Evolutionary conservation across 2,113 vertebrate species (phyloP).

Genomic region (Centrocercus urophasianus): DNA sequence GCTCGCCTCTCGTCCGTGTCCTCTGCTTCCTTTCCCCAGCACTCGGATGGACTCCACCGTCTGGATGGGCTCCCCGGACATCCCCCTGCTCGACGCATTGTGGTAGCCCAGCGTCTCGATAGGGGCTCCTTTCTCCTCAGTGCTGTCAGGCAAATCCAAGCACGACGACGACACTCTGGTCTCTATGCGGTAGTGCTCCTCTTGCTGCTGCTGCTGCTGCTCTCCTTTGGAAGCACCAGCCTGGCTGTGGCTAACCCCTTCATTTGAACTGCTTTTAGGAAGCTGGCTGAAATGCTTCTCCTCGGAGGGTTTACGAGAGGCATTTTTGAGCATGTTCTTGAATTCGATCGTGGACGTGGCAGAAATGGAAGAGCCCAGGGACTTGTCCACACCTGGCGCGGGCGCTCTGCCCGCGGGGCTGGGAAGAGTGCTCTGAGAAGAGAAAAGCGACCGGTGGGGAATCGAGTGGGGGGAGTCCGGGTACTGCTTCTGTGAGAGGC

Average conservation of each 20-base stretch:
- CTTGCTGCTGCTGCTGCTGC: constrained; percentile 39
- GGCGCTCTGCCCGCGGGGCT: constrained; percentile 50
- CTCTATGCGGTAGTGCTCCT: constrained; percentile 92
- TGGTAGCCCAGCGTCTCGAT: constrained; percentile 90
- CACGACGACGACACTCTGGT: constrained; percentile 89
- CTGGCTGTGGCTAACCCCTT: constrained; percentile 53
- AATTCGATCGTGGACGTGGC: constrained; percentile 83
- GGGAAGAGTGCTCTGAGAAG: constrained; percentile 66
- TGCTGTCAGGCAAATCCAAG: constrained; percentile 81
- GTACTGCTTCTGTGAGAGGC: constrained; percentile 77
- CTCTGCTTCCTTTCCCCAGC: constrained; percentile 84
- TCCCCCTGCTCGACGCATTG: constrained; percentile 79
- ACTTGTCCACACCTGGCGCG: constrained; percentile 63
- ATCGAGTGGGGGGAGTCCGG: constrained; percentile 76
- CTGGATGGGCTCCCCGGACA: constrained; percentile 92
- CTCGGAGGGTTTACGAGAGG: constrained; percentile 80
- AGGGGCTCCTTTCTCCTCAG: constrained; percentile 87
- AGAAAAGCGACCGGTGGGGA: constrained; percentile 76
- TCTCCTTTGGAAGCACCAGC: constrained; percentile 41
- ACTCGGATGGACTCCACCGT: constrained; percentile 93
- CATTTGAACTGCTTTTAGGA: constrained; percentile 42
- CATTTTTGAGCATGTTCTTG: constrained; percentile 87
- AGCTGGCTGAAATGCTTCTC: constrained; percentile 78
- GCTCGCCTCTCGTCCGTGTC: constrained; percentile 81
- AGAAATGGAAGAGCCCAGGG: constrained; percentile 73